Evolutionary conservation across 2,888 invertebrate species (phyloP).

Genomic region (Acheta domesticus): DNA sequence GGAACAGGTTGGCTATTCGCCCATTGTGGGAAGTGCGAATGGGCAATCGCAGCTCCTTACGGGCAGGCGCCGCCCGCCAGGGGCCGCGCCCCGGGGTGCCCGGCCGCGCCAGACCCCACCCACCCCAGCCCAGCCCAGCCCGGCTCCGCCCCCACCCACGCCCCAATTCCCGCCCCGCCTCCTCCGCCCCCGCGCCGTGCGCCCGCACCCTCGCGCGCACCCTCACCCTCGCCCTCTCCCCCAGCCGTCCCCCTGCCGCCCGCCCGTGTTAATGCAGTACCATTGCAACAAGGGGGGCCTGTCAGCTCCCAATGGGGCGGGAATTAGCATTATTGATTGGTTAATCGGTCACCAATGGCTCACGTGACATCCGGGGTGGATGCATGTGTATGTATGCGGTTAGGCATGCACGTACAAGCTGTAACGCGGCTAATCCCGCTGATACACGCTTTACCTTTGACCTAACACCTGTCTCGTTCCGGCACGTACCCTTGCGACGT

Average conservation of each 20-base stretch:
- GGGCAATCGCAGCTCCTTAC: not conserved
- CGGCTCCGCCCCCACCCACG: not conserved
- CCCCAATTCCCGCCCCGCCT: not conserved
- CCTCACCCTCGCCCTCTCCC: not conserved
- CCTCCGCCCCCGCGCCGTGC: not conserved
- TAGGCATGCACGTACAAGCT: constrained; percentile 18
- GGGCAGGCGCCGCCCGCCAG: not conserved
- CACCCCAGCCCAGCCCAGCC: no score
- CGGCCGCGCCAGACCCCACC: not conserved
- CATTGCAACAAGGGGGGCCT: constrained; percentile 10
- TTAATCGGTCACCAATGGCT: constrained; percentile 18
- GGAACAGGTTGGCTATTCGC: no score
- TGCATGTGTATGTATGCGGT: constrained; percentile 18
- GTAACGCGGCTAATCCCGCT: constrained; percentile 18
- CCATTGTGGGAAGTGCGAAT: not conserved
- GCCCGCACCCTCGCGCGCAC: not conserved
- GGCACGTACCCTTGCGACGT: not conserved
- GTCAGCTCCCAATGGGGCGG: constrained; percentile 18
- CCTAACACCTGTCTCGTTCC: constrained; percentile 18
- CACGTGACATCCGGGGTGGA: constrained; percentile 18
- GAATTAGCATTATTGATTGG: constrained; percentile 18
- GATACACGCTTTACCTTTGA: constrained; percentile 18
- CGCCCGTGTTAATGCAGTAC: constrained; percentile 18
- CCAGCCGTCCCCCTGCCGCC: not conserved
- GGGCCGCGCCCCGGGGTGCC: not conserved